Evolutionary conservation across 2,113 vertebrate species (phyloP), one percentile per base, ranked within the genome.

Genomic region (Tyrannus savana): DNA sequence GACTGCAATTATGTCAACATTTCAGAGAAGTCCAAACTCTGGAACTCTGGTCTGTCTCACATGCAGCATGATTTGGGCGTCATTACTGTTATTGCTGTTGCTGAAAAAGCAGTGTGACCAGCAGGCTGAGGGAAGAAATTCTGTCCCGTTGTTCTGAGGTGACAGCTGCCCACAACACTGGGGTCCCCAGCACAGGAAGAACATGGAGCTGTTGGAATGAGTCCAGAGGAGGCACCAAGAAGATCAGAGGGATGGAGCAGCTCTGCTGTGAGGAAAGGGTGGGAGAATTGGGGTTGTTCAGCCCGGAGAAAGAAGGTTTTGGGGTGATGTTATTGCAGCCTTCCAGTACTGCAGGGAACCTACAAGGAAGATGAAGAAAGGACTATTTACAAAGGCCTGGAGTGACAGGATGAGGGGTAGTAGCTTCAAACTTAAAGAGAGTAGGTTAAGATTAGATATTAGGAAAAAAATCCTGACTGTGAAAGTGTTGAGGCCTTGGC

Each of bases 391-490:
- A 73, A 67, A 14, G 4, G 5, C 14, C 13, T 46, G 22, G 5
- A 39, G 33, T 27, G 11, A 55, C 14, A 55, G 4, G 22, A 17
- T 28, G 33, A 55, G 33, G 27, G 31, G 4, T 7, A 63, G 46
- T 9, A 7, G 8, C 8, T 53, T 31, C 14, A 46, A 44, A 46
- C 3, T 10, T 13, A 42, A n/a, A 35, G 14, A 31, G 10, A 62
- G 13, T 10, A 53, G 10, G 3, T 27, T 63, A 27, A 39, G 6
- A 62, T 27, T 12, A 41, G 4, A 4, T 39, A 39, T 31, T 21
- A 14, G 0, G 0, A 33, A 33, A 37, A 73, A 63, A 31, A 7
- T 52, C 10, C 46, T 73, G 10, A 17, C 1, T 63, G 22, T 46
- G 27, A 63, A n/a, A 10, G 10, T 44, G 47, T 6, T 31, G 8